Base-by-base conservation (phyloP, 2,113 vertebrate genomes). In the Crotalus viridis region DNA sequence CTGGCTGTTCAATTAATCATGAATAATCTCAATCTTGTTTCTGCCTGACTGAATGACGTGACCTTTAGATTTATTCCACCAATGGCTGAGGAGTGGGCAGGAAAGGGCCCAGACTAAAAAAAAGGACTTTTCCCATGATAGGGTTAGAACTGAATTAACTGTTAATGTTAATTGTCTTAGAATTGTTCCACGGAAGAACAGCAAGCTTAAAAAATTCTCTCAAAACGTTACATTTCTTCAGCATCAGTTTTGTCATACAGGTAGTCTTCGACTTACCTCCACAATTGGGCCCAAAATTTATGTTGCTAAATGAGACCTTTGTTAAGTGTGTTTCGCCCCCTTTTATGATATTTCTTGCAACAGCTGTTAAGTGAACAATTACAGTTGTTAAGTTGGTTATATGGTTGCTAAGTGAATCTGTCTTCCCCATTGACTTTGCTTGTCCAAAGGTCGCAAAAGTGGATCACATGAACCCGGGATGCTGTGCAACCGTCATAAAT, bases 21-120 rank as follows among this genome's bases (percentile, higher is more conserved):
- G n/a, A 93, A 86, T 17, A 57, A 91, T 61, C 33, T 91, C 89
- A 85, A 89, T 89, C 87, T 88, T 56, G 24, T 88, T 91, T 64
- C 52, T 89, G 33, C 69, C 54, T 64, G 87, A 86, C 33, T 86
- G 86, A 86, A 61, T 91, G 13, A 89, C 28, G 51, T 91, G 57
- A 64, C 54, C 10, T 86, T 33, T 89, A 69, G 88, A 74, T 87
- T 91, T 86, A 64, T 91, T 48, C 24, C 55, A 64, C 55, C 46
- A 86, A 86, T 86, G 89, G 69, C 55, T 91, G 59, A 33, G 61
- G 46, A 64, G 46, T 89, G 56, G 69, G 39, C 55, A 85, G 39
- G 56, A 86, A 19, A 64, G 21, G 89, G 17, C 48, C n/a, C 54
- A 89, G 48, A 57, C 55, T 86, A 48, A 61, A 55, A 10, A 10